Evolutionary conservation across 2,113 vertebrate genomes (phyloP).

Genomic region (Desmodus rotundus): DNA sequence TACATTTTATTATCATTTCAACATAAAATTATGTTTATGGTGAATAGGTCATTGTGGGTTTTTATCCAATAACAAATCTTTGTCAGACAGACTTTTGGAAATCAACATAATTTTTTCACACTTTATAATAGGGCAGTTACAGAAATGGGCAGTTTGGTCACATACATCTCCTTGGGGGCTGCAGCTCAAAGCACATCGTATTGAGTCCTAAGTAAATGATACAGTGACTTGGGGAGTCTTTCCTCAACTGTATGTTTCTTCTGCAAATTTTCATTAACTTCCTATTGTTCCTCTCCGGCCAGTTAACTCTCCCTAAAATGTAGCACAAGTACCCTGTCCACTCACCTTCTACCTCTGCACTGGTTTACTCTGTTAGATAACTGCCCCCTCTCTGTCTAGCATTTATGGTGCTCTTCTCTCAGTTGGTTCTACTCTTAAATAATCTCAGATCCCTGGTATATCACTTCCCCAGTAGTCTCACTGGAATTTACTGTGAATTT

Average conservation of each 20-base stretch:
- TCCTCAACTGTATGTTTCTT: not conserved
- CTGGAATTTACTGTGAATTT: not conserved
- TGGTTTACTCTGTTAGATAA: not conserved
- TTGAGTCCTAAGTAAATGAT: not conserved
- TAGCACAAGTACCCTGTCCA: not conserved
- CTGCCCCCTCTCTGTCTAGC: not conserved
- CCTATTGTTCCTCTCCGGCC: not conserved
- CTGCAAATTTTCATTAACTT: not conserved
- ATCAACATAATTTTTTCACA: not conserved
- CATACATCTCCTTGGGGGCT: not conserved
- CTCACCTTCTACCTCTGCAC: not conserved
- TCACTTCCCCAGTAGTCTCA: not conserved
- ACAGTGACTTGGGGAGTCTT: not conserved
- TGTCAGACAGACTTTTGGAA: not conserved
- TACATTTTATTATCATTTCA: slow-evolving; percentile 7
- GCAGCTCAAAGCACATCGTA: not conserved
- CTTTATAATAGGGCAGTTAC: not conserved
- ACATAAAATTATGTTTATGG: not conserved
- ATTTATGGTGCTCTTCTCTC: not conserved
- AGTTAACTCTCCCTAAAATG: not conserved
- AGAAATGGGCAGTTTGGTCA: not conserved
- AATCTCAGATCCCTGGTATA: not conserved
- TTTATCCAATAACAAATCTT: not conserved
- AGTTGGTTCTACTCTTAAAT: not conserved
- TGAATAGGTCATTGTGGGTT: not conserved